Evolutionary conservation across 1,140 invertebrate genomes (phyloP).

Genomic region (Camponotus vicinus): DNA sequence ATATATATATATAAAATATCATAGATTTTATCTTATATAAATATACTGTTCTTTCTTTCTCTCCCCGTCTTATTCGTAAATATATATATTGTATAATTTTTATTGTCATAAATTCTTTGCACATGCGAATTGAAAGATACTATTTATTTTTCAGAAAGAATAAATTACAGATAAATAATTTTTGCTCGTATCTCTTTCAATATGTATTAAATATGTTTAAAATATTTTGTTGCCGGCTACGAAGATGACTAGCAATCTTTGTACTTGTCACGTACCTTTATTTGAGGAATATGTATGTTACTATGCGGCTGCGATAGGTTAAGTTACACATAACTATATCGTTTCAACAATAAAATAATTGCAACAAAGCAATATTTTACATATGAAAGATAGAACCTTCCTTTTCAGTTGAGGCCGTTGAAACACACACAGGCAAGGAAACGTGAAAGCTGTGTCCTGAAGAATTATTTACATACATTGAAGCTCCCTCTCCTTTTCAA

Average conservation of each 20-base stretch:
- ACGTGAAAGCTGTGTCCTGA: neutral
- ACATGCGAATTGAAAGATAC: neutral
- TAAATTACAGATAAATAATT: neutral
- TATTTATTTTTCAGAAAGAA: neutral
- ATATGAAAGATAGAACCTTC: neutral
- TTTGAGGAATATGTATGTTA: neutral
- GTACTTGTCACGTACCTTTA: conserved; percentile 15
- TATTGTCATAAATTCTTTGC: neutral
- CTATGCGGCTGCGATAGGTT: neutral
- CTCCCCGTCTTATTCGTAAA: too few relatives aligned
- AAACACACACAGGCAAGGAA: neutral
- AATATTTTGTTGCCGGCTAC: neutral
- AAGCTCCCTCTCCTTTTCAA: conserved; percentile 2
- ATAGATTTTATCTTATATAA: neutral
- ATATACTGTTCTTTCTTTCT: too few relatives aligned
- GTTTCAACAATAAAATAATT: conserved; percentile 15
- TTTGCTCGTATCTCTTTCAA: neutral
- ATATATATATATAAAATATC: neutral
- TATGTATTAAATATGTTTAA: neutral
- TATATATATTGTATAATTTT: neutral
- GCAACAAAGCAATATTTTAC: conserved; percentile 2
- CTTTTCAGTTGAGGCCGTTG: neutral
- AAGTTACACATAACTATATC: neutral
- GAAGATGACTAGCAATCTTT: conserved; percentile 9
- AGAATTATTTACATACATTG: conserved; percentile 17